These are phyloP conservation scores for Macropis europaea DNA, from an alignment of 2,888 invertebrate species.

Conservation along the genomic window DNA sequence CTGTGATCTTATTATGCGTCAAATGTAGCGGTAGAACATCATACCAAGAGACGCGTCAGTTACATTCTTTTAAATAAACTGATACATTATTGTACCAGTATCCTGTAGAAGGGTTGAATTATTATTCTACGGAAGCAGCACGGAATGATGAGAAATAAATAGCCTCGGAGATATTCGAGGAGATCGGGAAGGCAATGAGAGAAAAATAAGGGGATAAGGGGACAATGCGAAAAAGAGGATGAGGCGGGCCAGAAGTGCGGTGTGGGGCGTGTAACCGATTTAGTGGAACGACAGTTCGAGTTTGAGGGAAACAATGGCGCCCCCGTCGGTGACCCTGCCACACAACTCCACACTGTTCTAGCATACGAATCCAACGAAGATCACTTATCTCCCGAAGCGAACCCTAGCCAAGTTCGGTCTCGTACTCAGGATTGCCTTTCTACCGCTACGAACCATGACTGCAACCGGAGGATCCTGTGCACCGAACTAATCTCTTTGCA, in stretches of 20 bases:
- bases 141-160: neutral
- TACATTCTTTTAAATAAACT: too few species aligned
- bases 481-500: constrained; percentile 57
- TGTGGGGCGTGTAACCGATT: constrained; percentile 27
- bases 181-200: neutral
- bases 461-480: constrained; percentile 49
- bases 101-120: too few species aligned
- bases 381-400: constrained; percentile 63
- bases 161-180: neutral
- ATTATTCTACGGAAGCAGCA: too few species aligned
- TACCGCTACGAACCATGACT: constrained; percentile 40
- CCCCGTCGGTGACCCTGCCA: constrained; percentile 53
- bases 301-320: constrained; percentile 50
- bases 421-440: constrained; percentile 59
- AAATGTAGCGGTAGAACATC: too few species aligned
- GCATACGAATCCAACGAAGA: constrained; percentile 53
- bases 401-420: constrained; percentile 53
- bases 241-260: neutral
- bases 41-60: too few species aligned
- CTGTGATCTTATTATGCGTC: too few species aligned
- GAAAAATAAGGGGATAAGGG: neutral
- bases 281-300: constrained; percentile 47
- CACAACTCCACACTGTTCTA: constrained; percentile 45
- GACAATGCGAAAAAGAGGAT: neutral
- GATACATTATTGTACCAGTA: too few species aligned